phyloP scores from a whole-genome alignment of 2,113 vertebrate genomes.

The Anarrhichthys ocellatus region DNA sequence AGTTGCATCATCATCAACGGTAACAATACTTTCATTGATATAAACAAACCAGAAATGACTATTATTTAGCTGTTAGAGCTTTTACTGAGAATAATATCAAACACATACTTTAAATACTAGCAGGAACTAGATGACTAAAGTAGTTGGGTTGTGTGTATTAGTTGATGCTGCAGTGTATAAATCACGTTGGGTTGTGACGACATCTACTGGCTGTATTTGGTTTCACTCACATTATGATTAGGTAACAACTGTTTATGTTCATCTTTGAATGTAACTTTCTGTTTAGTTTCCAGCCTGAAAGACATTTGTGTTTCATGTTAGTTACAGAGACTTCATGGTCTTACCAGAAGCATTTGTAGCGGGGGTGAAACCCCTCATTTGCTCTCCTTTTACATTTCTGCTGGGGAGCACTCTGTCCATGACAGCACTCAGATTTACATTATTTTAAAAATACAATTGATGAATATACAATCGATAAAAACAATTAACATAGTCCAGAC shows the following conservation, averaged over 20 bases:
- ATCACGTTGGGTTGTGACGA: neutral
- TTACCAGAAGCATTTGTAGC: neutral
- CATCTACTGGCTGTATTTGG: neutral
- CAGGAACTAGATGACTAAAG: neutral
- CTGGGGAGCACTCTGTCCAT: neutral
- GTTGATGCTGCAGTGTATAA: neutral
- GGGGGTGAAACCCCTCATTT: no score
- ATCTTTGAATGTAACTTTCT: neutral
- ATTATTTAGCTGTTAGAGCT: neutral
- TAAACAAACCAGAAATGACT: neutral
- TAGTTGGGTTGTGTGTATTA: neutral
- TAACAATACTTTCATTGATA: neutral
- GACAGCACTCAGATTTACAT: neutral
- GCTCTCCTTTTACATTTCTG: no score
- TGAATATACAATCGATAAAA: no score
- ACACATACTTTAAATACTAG: neutral
- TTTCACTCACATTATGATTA: neutral
- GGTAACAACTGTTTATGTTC: neutral
- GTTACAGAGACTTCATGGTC: neutral
- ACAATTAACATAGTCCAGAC: no score
- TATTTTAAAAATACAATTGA: no score
- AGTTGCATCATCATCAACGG: neutral
- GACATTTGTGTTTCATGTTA: neutral
- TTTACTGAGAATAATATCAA: neutral
- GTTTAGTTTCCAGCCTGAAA: neutral